phyloP scores from a whole-genome alignment of 2,888 invertebrate species.

The Tenthredo notha region DNA sequence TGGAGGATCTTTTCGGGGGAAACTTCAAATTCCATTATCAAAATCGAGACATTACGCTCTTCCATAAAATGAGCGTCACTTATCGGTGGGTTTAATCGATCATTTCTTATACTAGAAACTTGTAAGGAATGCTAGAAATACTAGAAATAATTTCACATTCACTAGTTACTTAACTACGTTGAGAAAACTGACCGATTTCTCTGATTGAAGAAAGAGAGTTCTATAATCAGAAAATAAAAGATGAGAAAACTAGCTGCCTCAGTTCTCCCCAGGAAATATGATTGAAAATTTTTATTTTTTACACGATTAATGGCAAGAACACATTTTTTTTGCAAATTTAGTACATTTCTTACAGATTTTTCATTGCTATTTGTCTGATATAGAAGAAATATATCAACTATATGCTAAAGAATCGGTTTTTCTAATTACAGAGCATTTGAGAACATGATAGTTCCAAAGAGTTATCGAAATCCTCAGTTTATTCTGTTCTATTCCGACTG shows the following conservation, averaged over 20 bases:
- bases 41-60: slow-evolving; percentile 92
- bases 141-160: too few species aligned
- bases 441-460: slow-evolving; percentile 91
- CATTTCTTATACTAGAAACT: background rate
- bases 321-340: background rate
- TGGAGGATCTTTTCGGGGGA: slow-evolving; percentile 89
- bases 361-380: background rate
- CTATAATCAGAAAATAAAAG: too few species aligned
- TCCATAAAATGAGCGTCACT: slow-evolving; percentile 92
- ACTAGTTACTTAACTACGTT: too few species aligned
- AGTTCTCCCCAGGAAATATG: background rate
- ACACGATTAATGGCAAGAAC: background rate
- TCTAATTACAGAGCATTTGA: slow-evolving; percentile 88
- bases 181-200: too few species aligned
- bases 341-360: background rate
- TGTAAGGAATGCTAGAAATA: background rate
- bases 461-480: slow-evolving; percentile 89
- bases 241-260: too few species aligned
- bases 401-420: slow-evolving; percentile 45
- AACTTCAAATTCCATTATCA: slow-evolving; percentile 90
- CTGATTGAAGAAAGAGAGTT: too few species aligned
- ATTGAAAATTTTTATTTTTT: background rate
- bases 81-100: slow-evolving; percentile 82
- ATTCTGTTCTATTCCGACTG: slow-evolving; percentile 96
- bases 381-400: too few species aligned